phyloP scores from a whole-genome alignment of 2,888 invertebrate species.

The Lamproptera curius region DNA sequence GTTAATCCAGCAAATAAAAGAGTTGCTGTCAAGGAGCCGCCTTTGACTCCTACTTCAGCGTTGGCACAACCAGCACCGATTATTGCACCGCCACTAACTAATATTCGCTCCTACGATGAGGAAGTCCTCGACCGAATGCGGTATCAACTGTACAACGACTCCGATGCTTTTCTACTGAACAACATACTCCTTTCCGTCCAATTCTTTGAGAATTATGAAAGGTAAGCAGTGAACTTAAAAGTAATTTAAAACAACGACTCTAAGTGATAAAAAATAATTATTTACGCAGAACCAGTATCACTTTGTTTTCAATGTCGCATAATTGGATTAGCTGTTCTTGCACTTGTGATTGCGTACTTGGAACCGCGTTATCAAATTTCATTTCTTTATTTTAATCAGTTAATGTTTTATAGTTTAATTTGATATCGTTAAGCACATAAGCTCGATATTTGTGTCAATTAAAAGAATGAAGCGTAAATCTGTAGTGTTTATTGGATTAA shows the following conservation, averaged over 20 bases:
- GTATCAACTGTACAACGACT: conserved; percentile 77
- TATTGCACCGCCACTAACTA: conserved; percentile 38
- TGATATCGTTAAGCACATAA: conserved; percentile 13
- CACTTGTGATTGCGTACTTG: conserved; percentile 9
- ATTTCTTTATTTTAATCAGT: conserved; percentile 7
- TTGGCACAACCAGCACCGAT: conserved; percentile 35
- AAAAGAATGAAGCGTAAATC: not conserved
- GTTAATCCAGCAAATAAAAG: conserved; percentile 45
- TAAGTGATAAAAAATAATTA: too few relatives aligned
- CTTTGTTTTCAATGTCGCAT: conserved; percentile 12
- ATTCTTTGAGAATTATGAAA: conserved; percentile 88
- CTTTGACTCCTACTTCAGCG: conserved; percentile 35
- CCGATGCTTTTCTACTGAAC: conserved; percentile 85
- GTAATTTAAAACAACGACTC: too few relatives aligned
- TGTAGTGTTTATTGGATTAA: conserved; percentile 10
- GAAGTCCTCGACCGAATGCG: conserved; percentile 76
- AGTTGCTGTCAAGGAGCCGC: conserved; percentile 40
- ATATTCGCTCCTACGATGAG: conserved; percentile 66
- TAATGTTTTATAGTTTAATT: conserved; percentile 9
- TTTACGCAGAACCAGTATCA: not conserved
- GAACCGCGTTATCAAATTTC: conserved; percentile 7
- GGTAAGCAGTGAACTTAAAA: conserved; percentile 74
- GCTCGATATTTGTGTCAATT: conserved; percentile 9
- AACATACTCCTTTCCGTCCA: conserved; percentile 86
- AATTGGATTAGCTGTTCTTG: not conserved